These are phyloP conservation scores for Peromyscus eremicus DNA, from an alignment of 2,797 vertebrate species.

Conservation along the genomic window DNA sequence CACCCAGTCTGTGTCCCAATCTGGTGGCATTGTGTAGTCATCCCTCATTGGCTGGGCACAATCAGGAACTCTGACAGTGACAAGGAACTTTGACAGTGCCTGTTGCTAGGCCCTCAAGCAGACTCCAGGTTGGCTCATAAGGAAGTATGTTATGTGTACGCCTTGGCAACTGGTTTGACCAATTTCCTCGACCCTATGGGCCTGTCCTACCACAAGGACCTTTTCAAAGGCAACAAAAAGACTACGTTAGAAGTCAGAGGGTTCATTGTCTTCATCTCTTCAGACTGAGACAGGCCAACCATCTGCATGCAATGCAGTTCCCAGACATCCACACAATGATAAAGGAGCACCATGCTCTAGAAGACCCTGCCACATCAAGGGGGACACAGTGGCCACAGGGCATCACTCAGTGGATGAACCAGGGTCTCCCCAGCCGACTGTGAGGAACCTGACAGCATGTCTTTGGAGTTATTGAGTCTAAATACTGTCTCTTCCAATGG, in stretches of 20 bases:
- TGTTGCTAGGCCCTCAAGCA: too few species aligned
- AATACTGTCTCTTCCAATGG: not conserved
- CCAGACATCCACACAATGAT: fast-evolving
- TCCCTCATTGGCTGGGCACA: too few species aligned
- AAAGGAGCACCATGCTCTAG: not conserved
- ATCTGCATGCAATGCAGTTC: fast-evolving
- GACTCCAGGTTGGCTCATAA: too few species aligned
- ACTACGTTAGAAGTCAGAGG: not conserved
- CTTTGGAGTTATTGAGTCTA: not conserved
- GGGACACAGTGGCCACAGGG: not conserved
- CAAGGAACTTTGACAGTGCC: too few species aligned
- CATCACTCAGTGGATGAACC: not conserved
- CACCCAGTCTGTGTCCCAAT: too few species aligned
- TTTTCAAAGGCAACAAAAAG: constrained; percentile 47
- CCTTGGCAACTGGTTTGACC: too few species aligned
- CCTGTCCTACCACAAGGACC: not conserved
- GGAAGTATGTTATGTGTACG: too few species aligned
- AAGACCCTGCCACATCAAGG: not conserved
- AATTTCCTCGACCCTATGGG: too few species aligned
- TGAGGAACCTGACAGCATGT: not conserved
- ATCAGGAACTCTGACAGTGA: too few species aligned
- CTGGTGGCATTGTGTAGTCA: too few species aligned
- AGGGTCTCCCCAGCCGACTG: not conserved
- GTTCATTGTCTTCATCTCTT: not conserved
- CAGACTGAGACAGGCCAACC: not conserved